Percentiles rank a stretch among this genome's conserved stretches.
These are phyloP conservation scores for Enteromius anoplus DNA, from an alignment of 2,797 vertebrate genomes.

Conservation along the genomic window DNA sequence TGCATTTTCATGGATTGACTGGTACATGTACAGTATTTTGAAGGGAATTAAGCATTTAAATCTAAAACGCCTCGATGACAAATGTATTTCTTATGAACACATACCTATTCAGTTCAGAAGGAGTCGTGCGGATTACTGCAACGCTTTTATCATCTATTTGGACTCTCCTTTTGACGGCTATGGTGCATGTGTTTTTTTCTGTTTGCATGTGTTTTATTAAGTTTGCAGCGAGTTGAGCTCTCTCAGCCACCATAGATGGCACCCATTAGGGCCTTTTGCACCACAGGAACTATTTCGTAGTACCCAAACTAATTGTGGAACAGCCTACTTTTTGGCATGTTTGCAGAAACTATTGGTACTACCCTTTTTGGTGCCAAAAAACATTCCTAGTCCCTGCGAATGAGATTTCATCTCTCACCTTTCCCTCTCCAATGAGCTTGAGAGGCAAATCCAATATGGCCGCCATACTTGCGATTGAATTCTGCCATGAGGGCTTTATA, in stretches of 20 bases:
- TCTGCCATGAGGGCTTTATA: constrained; percentile 98
- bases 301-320: too few relatives aligned
- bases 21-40: neutral
- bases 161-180: neutral
- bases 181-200: too few relatives aligned
- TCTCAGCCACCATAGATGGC: neutral
- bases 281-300: too few relatives aligned
- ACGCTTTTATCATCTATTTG: neutral
- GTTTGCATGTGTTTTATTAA: too few relatives aligned
- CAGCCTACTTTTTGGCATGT: too few relatives aligned
- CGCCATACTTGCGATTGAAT: constrained; percentile 96
- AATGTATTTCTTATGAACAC: neutral
- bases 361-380: too few relatives aligned
- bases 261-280: neutral
- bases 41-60: neutral
- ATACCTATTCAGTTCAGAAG: neutral
- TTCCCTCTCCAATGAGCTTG: constrained; percentile 96
- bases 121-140: neutral
- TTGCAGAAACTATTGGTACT: too few relatives aligned
- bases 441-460: constrained; percentile 94
- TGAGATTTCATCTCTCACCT: constrained; percentile 76
- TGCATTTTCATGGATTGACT: neutral
- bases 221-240: too few relatives aligned
- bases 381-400: too few relatives aligned
- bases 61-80: neutral